Conservation (phyloP, 2,113 vertebrate species). For the Chauna torquata region DNA sequence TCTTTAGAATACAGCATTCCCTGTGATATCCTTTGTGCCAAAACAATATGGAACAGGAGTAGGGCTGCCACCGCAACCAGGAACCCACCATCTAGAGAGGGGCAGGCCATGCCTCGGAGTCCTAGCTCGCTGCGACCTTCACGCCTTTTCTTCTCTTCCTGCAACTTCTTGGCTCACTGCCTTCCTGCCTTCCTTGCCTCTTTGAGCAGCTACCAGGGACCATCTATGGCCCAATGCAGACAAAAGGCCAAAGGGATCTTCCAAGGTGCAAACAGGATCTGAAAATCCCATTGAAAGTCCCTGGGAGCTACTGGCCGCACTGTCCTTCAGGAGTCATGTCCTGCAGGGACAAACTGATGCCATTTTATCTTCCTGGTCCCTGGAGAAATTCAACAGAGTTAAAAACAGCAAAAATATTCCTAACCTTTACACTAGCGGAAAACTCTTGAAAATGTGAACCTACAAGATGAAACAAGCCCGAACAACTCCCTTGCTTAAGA, state of each 20-base stretch:
- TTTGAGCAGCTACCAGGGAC: not conserved
- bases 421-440: not conserved
- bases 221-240: not conserved
- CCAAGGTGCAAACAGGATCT: not conserved
- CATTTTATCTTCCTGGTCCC: not conserved
- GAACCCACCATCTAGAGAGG: not conserved
- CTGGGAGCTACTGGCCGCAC: not conserved
- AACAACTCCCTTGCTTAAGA: not conserved
- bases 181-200: not conserved
- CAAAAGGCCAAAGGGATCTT: not conserved
- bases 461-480: fast-evolving
- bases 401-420: not conserved
- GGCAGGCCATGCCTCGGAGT: not conserved
- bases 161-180: not conserved
- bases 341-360: not conserved
- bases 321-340: not conserved
- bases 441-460: not conserved
- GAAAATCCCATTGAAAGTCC: not conserved
- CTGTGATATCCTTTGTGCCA: not conserved
- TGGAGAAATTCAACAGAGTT: not conserved
- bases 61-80: not conserved
- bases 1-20: not conserved
- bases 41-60: not conserved
- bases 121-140: not conserved
- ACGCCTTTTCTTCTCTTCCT: not conserved